Evolutionary conservation across 2,888 invertebrate genomes (phyloP), one percentile per base, ranked within the genome.

Genomic region (Perizoma affinitatum): DNA sequence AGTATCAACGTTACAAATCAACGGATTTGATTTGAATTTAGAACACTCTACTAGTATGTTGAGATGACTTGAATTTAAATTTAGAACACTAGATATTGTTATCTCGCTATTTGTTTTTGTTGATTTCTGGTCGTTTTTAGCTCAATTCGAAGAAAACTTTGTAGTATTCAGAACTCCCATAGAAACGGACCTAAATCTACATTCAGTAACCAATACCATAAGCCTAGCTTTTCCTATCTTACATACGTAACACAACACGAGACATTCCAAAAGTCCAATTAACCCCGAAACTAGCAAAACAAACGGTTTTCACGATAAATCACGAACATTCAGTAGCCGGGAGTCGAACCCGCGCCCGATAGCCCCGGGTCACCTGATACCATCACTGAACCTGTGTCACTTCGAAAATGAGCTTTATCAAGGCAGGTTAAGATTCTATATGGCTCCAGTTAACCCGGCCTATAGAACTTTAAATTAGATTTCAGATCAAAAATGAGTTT

Each of bases 301-400:
- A 76, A 79, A 81, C 80, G 78, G 80, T 79, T 70, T 75, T 76
- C 75, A 75, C 83, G 86, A 89, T 90, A 88, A 86, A 88, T 88
- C 88, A 87, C 84, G 81, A 81, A 71, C 70, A 74, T 75, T 77
- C 76, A 74, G 87, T 86, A 88, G 88, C 84, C 69, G 78, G 82
- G 81, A 82, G 75, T 83, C 81, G 81, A 86, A 83, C 87, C 83
- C 76, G 83, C 79, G 77, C 74, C 79, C 82, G 88, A 90, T 90
- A 89, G 86, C 89, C 90, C 75, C 74, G 75, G 90, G 89, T 90
- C 90, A 86, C 65, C 63, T 72, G 90, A 90, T 89, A 86, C 69
- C 73, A 90, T 90, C 90, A 43, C 43, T 34, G 10, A 42, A 38
- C 38, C 10, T 46, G 46, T 42, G 45, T 41, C 50, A 38, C 7